Conservation (phyloP, 2,113 vertebrate species). For the Aptenodytes forsteri region DNA sequence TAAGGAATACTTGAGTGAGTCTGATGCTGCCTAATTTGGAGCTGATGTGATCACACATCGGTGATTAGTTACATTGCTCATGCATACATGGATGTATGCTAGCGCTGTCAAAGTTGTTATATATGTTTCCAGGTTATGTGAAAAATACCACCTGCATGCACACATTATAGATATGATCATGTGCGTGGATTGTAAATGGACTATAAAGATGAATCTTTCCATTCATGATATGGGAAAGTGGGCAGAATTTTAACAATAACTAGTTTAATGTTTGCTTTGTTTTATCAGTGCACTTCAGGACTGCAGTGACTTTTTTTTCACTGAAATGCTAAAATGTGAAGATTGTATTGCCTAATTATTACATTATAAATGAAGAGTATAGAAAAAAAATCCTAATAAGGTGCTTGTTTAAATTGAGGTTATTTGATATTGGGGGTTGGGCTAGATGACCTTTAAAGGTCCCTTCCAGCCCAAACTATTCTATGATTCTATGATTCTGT, state of each 20-base stretch:
- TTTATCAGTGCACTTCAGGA: not conserved
- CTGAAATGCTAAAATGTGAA: not conserved
- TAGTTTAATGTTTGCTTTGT: not conserved
- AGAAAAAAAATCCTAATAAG: not conserved
- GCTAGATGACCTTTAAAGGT: not conserved
- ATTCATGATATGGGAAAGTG: not conserved
- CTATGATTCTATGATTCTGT: not conserved
- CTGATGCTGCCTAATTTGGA: not conserved
- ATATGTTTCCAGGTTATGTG: not conserved
- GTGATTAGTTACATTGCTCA: not conserved
- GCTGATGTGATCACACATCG: not conserved
- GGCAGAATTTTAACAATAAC: not conserved
- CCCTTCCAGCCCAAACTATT: not conserved
- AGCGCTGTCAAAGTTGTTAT: not conserved
- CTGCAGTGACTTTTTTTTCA: not conserved
- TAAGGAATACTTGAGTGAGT: not conserved
- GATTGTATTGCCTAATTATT: not conserved
- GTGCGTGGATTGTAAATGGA: not conserved
- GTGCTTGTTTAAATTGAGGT: not conserved
- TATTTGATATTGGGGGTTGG: not conserved
- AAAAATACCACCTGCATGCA: not conserved
- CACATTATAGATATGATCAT: not conserved
- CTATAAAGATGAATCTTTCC: not conserved
- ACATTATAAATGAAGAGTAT: not conserved
- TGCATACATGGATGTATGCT: not conserved